Base-by-base conservation (phyloP, 92 coral and sea anemone genomes). In the Palythoa grandiflora region DNA sequence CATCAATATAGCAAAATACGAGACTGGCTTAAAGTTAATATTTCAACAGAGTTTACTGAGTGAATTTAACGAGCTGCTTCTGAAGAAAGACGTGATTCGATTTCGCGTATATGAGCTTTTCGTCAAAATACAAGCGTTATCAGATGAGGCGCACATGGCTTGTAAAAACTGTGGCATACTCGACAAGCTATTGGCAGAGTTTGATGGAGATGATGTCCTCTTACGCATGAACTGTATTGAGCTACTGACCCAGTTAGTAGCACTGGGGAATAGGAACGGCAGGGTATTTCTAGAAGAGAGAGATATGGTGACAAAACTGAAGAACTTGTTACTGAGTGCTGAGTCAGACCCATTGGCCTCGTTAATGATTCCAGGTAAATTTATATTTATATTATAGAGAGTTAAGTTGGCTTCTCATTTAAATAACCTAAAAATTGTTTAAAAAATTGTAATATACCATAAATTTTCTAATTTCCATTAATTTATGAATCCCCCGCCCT, bases 201-300 rank as follows among this genome's bases (percentile, higher is more conserved):
- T 97, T 35, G 93, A 95, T 65, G 93, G 96, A 14, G 96, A 92
- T 68, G 99, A 97, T 84, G 71, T 95, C 50, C 90, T 97, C 57
- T 89, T 95, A 40, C 98, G 93, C 1, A 90, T 95, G 94, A 97
- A 95, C 73, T 95, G 98, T 59, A 68, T 95, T 44, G 99, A 97
- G 94, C 91, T 97, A 14, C 81, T 97, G 51, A 91, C 98, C 15
- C 91, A 91, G 71, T 38, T 97, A 44, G 93, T 95, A n/a, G 89
- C 88, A 66, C 84, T 92, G 17, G 96, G 94, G 36, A 70, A 17
- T 50, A 88, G 83, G 83, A 83, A 85, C 83, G 99, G 98, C 21
- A 86, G 93, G 79, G 88, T 72, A 20, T 94, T 89, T 84, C 93
- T 94, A 3, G 96, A 97, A 40, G 94, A 97, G 83, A 75, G 81